Percentiles rank a stretch among this genome's conserved stretches.
Evolutionary conservation across 2,888 invertebrate genomes (phyloP).

Genomic region (Gibbula magus): DNA sequence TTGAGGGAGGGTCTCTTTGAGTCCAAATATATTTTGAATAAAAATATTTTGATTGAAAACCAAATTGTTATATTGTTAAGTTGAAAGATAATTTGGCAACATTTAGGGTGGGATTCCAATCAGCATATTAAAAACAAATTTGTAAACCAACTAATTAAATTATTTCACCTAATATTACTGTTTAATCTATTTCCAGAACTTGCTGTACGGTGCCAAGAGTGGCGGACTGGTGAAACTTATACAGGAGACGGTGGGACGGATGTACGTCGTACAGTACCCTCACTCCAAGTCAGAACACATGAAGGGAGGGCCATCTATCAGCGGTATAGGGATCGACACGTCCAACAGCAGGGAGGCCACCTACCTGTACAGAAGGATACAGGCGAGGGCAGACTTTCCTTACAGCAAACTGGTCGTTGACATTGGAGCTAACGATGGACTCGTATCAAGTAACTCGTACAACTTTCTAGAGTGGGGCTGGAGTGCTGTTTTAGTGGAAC

Average conservation of each 20-base stretch:
- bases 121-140: no score
- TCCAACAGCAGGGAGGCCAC: conserved; percentile 60
- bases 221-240: conserved; percentile 53
- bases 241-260: conserved; percentile 56
- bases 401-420: conserved; percentile 57
- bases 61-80: no score
- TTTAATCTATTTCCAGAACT: conserved; percentile 22
- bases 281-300: background rate
- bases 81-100: no score
- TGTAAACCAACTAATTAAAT: no score
- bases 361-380: conserved; percentile 55
- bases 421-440: conserved; percentile 67
- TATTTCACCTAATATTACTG: no score
- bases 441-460: conserved; percentile 65
- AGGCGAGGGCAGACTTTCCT: conserved; percentile 35
- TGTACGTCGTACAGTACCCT: conserved; percentile 48
- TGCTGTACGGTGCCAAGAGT: conserved; percentile 50
- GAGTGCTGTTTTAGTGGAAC: conserved; percentile 67
- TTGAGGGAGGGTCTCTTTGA: no score
- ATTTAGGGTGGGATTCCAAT: no score
- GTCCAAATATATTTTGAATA: no score
- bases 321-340: conserved; percentile 57
- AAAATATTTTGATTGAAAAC: no score
- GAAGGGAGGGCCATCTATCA: conserved; percentile 15
- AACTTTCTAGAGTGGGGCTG: conserved; percentile 68